phyloP scores from a whole-genome alignment of 2,888 invertebrate species.

The Patella ulyssiponensis region DNA sequence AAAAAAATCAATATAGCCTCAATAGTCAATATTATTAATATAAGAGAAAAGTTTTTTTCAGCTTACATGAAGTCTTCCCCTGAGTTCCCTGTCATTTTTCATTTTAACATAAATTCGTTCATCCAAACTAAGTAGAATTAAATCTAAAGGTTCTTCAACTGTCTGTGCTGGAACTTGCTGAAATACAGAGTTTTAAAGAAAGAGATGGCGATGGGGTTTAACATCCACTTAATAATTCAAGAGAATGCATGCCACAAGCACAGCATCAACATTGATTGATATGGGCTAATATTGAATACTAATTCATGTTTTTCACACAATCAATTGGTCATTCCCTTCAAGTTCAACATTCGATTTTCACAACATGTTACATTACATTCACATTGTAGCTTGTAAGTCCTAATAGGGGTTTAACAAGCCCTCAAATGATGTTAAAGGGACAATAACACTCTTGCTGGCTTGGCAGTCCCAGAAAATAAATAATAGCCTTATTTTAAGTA shows the following conservation, averaged over 20 bases:
- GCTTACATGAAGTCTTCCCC: conserved; percentile 93
- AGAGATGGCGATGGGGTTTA: neutral
- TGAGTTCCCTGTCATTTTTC: conserved; percentile 97
- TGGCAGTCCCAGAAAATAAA: no score
- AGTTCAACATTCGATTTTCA: no score
- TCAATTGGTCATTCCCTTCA: no score
- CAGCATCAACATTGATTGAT: neutral
- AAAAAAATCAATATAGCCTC: no score
- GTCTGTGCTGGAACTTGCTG: conserved; percentile 74
- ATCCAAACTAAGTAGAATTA: conserved; percentile 96
- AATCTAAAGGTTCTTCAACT: conserved; percentile 97
- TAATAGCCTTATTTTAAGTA: no score
- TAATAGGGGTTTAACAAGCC: no score
- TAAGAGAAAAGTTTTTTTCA: neutral
- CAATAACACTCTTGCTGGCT: no score
- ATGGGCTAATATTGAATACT: neutral
- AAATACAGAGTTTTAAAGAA: conserved; percentile 17
- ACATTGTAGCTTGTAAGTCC: no score
- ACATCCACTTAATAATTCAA: neutral
- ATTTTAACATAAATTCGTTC: conserved; percentile 99
- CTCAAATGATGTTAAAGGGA: no score
- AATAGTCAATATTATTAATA: no score
- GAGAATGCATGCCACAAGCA: conserved; percentile 6
- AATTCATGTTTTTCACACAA: no score
- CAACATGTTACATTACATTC: no score